Base-by-base conservation (phyloP, 2,888 invertebrate species). In the Acanthosepion esculentum region DNA sequence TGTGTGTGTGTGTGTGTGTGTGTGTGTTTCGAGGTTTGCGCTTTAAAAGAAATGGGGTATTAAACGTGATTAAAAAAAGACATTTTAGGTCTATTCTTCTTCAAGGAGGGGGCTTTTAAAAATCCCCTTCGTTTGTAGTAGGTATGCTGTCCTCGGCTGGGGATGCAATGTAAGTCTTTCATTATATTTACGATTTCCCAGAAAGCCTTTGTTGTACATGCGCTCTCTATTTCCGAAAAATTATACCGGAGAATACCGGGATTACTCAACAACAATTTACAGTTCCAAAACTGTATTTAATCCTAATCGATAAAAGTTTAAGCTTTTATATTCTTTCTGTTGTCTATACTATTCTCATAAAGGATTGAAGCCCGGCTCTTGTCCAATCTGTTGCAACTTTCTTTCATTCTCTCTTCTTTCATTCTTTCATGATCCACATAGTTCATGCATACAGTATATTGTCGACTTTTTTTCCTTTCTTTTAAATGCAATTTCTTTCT, bases 271-370 rank as follows among this genome's bases (percentile, higher is more conserved):
- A 78, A 78, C 78, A 78, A 78, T 78, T 78, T 78, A 78, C 78
- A n/a, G n/a, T 78, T n/a, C 12, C 78, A 78, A 78, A 78, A 59
- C 59, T 59, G 23, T 59, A 59, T 59, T 59, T 59, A 59, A 59
- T 59, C 78, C 78, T 12, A 78, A 78, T 78, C 78, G 78, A 78
- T 78, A 78, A 78, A 78, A 78, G 78, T 78, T 78, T 78, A 78
- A 78, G 78, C 78, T 78, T 33, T 78, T n/a, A n/a, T 78, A 78
- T n/a, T 33, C n/a, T 15, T 78, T n/a, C 78, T n/a, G 78, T 33
- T n/a, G 78, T 78, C 78, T 33, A 33, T n/a, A 3, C 12, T n/a
- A 78, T 78, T 78, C 4, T 15, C 15, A 78, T 12, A n/a, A 78
- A 78, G n/a, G n/a, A 78, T 78, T 78, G 26, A 78, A 78, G n/a